Base-by-base conservation (phyloP, 2,113 vertebrate genomes). In the Aegypius monachus region DNA sequence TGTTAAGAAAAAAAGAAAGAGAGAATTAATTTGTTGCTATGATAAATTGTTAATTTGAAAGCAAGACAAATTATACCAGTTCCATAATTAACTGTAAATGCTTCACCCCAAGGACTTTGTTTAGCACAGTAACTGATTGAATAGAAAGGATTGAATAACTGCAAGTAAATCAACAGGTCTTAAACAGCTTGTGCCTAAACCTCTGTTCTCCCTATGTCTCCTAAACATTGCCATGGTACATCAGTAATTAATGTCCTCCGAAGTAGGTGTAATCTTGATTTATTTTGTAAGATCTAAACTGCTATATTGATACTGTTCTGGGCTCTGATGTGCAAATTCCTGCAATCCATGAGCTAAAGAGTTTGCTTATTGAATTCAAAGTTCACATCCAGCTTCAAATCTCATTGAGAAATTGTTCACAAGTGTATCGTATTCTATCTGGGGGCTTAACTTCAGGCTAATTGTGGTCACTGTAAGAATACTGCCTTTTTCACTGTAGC, bases 11-110 rank as follows among this genome's bases (percentile, higher is more conserved):
- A 75, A 56, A 18, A 16, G 2, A 6, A 4, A 34, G 5, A 74
- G 12, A 34, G 7, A 86, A 93, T 71, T 95, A 95, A 94, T 97
- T 97, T 92, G 16, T 90, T 50, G 21, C 25, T 61, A 26, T 88
- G 79, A 86, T 92, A 94, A 96, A 94, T 40, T 82, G 84, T 93
- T 94, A 92, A 93, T 63, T 94, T 92, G 50, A 74, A 71, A 94
- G 77, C 65, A 95, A 96, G 86, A 84, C 31, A 85, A n/a, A 77
- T 89, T 81, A 93, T 81, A 45, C 71, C 9, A 79, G 58, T 95
- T 73, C 53, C 48, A 68, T 88, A 95, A 84, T 97, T 86, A 86
- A 91, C 83, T 93, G 82, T 81, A 96, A 95, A 96, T 94, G 68
- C 42, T 71, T 87, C 78, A 87, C 55, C 70, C 83, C 17, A 50